Conservation (phyloP, 2,888 invertebrate species). For the Pomacea canaliculata region DNA sequence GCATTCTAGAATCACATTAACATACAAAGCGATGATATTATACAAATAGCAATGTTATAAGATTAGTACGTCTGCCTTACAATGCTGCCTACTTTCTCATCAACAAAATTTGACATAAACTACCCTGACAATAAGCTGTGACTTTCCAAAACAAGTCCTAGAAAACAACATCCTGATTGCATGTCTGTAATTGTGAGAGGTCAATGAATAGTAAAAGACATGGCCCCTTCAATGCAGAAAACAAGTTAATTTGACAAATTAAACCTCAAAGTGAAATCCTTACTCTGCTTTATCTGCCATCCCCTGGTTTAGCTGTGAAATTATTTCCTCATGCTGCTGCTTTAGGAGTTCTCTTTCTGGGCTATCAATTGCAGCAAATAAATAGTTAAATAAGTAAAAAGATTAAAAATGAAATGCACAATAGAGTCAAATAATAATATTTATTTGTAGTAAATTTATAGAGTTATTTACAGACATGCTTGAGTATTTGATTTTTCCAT, state of each 20-base stretch:
- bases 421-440: too few relatives aligned
- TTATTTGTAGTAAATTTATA: too few relatives aligned
- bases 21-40: neutral
- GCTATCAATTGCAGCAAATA: constrained; percentile 42
- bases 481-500: neutral
- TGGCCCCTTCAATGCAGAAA: too few relatives aligned
- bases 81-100: too few relatives aligned
- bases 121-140: too few relatives aligned
- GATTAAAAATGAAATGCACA: too few relatives aligned
- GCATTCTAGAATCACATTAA: constrained; percentile 55
- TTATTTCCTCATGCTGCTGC: constrained; percentile 67
- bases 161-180: too few relatives aligned
- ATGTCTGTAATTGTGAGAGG: too few relatives aligned
- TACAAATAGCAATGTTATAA: neutral
- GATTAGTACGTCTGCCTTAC: neutral
- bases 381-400: neutral
- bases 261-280: constrained; percentile 7
- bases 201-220: too few relatives aligned
- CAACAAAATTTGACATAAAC: too few relatives aligned
- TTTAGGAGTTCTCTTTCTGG: constrained; percentile 65
- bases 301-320: constrained; percentile 66
- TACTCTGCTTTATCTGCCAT: constrained; percentile 69
- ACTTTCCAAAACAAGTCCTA: too few relatives aligned
- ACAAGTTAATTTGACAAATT: neutral
- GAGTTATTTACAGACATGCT: neutral